These are phyloP conservation scores for Acleris laterana DNA, from an alignment of 2,888 invertebrate species.

Conservation along the genomic window DNA sequence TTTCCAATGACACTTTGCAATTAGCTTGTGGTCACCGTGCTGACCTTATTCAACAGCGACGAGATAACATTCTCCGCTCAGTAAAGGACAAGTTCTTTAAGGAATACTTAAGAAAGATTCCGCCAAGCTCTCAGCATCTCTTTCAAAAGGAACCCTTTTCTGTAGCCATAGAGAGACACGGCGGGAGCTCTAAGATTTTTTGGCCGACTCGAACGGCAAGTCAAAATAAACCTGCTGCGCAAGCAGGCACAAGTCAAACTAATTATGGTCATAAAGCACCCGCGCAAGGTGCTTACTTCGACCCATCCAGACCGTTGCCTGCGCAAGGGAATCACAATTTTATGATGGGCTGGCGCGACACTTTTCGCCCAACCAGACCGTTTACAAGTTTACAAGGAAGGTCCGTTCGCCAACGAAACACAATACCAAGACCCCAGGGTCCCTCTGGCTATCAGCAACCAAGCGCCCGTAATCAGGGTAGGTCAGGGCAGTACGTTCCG, in stretches of 20 bases:
- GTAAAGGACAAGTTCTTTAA: slow-evolving; percentile 2
- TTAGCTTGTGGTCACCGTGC: not conserved
- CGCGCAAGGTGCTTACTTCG: slow-evolving; percentile 2
- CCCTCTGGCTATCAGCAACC: slow-evolving; percentile 2
- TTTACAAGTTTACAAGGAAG: not conserved
- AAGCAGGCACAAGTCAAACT: slow-evolving; percentile 23
- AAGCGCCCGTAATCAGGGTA: not conserved
- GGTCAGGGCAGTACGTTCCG: not conserved
- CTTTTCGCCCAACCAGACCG: slow-evolving; percentile 2
- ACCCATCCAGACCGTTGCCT: not conserved
- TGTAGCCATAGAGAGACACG: not conserved
- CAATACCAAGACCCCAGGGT: not conserved
- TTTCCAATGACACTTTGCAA: slow-evolving; percentile 1
- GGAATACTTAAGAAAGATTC: slow-evolving; percentile 1
- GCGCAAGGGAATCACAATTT: slow-evolving; percentile 9
- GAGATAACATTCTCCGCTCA: slow-evolving; percentile 1
- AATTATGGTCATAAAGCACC: not conserved
- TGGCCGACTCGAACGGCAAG: slow-evolving; percentile 21
- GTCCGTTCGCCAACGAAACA: not conserved
- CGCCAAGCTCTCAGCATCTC: not conserved
- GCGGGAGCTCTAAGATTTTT: slow-evolving; percentile 10
- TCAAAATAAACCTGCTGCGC: slow-evolving; percentile 31
- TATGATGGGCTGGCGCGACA: not conserved
- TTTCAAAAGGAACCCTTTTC: not conserved
- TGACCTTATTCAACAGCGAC: not conserved